Percentiles rank a stretch among this genome's conserved stretches.
Evolutionary conservation across 1,140 invertebrate species (phyloP).

Genomic region (Bombus sylvicola): DNA sequence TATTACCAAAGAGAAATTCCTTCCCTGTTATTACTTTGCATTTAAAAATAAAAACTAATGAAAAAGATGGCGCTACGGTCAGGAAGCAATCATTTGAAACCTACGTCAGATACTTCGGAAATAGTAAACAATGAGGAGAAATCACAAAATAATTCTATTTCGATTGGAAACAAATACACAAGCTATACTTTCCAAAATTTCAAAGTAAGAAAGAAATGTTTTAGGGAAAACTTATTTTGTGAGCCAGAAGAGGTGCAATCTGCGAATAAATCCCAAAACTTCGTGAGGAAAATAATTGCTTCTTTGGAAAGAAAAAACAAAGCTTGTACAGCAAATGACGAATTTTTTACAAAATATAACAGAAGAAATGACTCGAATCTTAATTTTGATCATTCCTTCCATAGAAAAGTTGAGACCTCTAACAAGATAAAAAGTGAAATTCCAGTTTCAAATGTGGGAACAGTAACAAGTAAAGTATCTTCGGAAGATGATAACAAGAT

Average conservation of each 20-base stretch:
- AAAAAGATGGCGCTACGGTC: not conserved
- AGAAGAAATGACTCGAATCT: not conserved
- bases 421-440: too few species aligned
- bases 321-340: constrained; percentile 8
- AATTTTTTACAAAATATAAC: constrained; percentile 42
- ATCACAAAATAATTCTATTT: not conserved
- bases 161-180: not conserved
- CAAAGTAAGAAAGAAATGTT: not conserved
- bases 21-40: too few species aligned
- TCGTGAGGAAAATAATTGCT: constrained; percentile 55
- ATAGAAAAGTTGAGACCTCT: too few species aligned
- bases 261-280: constrained; percentile 32
- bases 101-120: constrained; percentile 7
- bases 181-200: not conserved
- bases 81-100: not conserved
- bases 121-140: not conserved
- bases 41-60: not conserved
- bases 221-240: not conserved
- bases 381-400: not conserved
- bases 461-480: too few species aligned
- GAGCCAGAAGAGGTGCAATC: not conserved
- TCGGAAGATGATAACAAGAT: not conserved
- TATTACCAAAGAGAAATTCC: too few species aligned
- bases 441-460: too few species aligned
- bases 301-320: constrained; percentile 49